phyloP scores from a whole-genome alignment of 2,797 vertebrate genomes.

The Tauraco hartlaubi region DNA sequence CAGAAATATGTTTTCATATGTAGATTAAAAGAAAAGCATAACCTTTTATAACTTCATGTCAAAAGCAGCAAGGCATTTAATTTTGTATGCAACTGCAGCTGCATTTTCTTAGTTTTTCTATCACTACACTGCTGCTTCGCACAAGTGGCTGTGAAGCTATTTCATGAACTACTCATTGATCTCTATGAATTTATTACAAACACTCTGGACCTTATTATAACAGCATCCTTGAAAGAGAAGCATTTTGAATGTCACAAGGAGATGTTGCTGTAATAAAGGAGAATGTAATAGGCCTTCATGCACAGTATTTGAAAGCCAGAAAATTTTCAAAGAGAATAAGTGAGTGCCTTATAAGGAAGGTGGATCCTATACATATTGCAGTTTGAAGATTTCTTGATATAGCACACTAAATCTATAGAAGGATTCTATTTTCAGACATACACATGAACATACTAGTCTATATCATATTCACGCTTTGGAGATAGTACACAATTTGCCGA shows the following conservation, averaged over 20 bases:
- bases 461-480: background rate
- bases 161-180: slow-evolving; percentile 57
- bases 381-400: slow-evolving; percentile 58
- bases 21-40: background rate
- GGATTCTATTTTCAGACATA: background rate
- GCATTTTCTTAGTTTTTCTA: background rate
- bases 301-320: slow-evolving; percentile 32
- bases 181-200: slow-evolving; percentile 61
- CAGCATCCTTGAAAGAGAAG: slow-evolving; percentile 60
- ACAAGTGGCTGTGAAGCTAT: slow-evolving; percentile 14
- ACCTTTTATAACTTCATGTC: background rate
- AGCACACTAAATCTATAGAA: background rate
- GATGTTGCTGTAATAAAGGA: slow-evolving; percentile 50
- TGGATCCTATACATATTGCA: slow-evolving; percentile 36
- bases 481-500: background rate
- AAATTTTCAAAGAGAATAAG: slow-evolving; percentile 67
- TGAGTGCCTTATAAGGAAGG: background rate
- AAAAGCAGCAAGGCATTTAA: background rate
- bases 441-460: background rate
- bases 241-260: slow-evolving; percentile 53
- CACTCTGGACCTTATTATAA: slow-evolving; percentile 40
- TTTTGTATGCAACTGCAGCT: background rate
- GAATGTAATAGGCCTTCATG: slow-evolving; percentile 18
- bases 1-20: background rate
- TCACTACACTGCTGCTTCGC: background rate